Percentiles rank a stretch among this genome's conserved stretches.
Evolutionary conservation across 2,888 invertebrate species (phyloP).

Genomic region (Drosophila atroscutellata): DNA sequence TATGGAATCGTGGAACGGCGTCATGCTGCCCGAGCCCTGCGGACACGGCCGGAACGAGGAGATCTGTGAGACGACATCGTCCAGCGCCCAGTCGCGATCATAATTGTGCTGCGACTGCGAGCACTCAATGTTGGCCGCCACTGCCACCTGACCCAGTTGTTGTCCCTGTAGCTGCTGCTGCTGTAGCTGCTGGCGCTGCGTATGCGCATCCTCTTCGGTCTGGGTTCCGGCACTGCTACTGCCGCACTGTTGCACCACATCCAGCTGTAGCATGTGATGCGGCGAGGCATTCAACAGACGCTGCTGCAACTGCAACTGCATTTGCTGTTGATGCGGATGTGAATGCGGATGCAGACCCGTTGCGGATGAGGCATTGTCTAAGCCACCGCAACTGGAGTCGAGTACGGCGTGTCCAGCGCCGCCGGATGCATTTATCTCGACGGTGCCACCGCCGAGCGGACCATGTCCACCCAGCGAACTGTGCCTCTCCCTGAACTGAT

Average conservation of each 20-base stretch:
- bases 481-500: constrained; percentile 59
- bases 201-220: constrained; percentile 76
- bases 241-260: constrained; percentile 65
- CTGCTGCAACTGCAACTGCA: constrained; percentile 63
- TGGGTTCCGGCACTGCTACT: constrained; percentile 71
- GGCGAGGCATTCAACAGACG: constrained; percentile 68
- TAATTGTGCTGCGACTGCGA: constrained; percentile 85
- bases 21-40: constrained; percentile 85
- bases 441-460: constrained; percentile 54
- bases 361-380: constrained; percentile 39
- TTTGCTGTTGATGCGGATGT: constrained; percentile 50
- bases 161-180: constrained; percentile 66
- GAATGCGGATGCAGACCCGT: constrained; percentile 46
- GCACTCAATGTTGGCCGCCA: constrained; percentile 88
- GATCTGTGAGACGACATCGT: constrained; percentile 85
- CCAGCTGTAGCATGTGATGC: constrained; percentile 75
- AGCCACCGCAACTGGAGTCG: constrained; percentile 41
- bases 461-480: constrained; percentile 55
- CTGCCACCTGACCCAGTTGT: constrained; percentile 82
- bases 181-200: constrained; percentile 60
- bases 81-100: constrained; percentile 85
- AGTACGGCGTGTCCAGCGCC: constrained; percentile 34
- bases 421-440: constrained; percentile 61
- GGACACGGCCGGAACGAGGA: constrained; percentile 85
- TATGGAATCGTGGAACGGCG: constrained; percentile 85